A percentile compares a stretch with the other conserved stretches of the same genome.
These are phyloP conservation scores for Vanacampus margaritifer DNA, from an alignment of 2,113 vertebrate species.

Conservation along the genomic window DNA sequence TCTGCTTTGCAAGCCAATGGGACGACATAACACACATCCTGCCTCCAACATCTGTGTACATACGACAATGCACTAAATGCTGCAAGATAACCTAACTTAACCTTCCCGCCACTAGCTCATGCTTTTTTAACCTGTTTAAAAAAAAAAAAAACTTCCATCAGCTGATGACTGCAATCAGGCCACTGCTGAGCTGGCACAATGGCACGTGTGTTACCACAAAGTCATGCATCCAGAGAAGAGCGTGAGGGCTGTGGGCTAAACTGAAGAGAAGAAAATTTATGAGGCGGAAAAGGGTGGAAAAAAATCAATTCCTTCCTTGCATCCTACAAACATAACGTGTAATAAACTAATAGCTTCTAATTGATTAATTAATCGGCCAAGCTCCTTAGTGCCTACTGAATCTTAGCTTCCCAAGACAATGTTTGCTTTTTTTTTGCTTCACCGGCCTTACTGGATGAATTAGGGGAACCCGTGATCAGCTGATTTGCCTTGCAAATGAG, in stretches of 20 bases:
- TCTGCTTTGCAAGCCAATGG: conserved; percentile 40
- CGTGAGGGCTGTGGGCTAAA: conserved; percentile 5
- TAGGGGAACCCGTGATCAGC: no score
- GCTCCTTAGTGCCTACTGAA: no score
- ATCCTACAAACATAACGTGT: not conserved
- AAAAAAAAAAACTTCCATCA: no score
- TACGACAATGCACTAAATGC: not conserved
- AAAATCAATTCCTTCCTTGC: not conserved
- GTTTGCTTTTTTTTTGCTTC: no score
- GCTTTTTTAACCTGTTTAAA: conserved; percentile 16
- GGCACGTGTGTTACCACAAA: conserved; percentile 1
- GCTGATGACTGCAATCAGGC: conserved; percentile 32
- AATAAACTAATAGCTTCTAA: no score
- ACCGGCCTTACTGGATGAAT: no score
- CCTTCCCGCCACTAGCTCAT: conserved; percentile 13
- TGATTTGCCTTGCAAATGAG: no score
- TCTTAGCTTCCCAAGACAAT: no score
- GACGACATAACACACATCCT: conserved; percentile 22
- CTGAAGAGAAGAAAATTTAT: not conserved
- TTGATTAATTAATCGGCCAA: no score
- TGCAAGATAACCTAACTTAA: not conserved
- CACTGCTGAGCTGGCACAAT: conserved; percentile 28
- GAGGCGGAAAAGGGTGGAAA: not conserved
- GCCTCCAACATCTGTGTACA: conserved; percentile 16
- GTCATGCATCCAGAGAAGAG: not conserved